These are phyloP conservation scores for Andrena cerasifolii DNA, from an alignment of 1,140 invertebrate genomes.

Conservation along the genomic window DNA sequence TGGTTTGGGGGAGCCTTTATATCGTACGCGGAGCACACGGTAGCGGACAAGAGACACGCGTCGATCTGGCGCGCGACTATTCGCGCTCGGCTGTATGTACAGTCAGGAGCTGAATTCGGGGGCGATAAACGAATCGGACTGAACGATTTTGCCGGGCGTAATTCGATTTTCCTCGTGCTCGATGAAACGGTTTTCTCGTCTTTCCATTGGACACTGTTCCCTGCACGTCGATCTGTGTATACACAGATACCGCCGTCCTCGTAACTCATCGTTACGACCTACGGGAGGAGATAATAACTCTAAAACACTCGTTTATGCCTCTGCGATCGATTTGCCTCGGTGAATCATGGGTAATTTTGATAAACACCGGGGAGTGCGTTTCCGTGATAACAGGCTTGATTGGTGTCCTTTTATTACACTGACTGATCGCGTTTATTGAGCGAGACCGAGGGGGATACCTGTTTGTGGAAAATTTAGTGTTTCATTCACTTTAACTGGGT, in stretches of 20 bases:
- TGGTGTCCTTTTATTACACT: slow-evolving; percentile 15
- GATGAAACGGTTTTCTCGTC: slow-evolving; percentile 50
- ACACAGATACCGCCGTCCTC: slow-evolving; percentile 9
- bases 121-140: slow-evolving; percentile 37
- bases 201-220: slow-evolving; percentile 34
- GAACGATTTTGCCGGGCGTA: slow-evolving; percentile 43
- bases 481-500: no score
- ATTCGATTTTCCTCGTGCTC: slow-evolving; percentile 56
- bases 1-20: no score
- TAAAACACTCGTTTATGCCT: slow-evolving; percentile 38
- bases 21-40: slow-evolving; percentile 1
- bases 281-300: slow-evolving; percentile 46
- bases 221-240: slow-evolving; percentile 26
- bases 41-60: slow-evolving; percentile 9
- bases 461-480: no score
- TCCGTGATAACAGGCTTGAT: slow-evolving; percentile 37
- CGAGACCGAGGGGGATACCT: no score
- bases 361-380: slow-evolving; percentile 39
- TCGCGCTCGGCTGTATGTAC: neutral
- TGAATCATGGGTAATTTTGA: slow-evolving; percentile 48
- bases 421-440: slow-evolving; percentile 21
- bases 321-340: slow-evolving; percentile 26
- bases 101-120: slow-evolving; percentile 13
- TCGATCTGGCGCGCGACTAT: neutral
- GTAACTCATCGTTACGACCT: slow-evolving; percentile 43